Conservation (phyloP, 2,888 invertebrate species). For the Agrochola circellaris region DNA sequence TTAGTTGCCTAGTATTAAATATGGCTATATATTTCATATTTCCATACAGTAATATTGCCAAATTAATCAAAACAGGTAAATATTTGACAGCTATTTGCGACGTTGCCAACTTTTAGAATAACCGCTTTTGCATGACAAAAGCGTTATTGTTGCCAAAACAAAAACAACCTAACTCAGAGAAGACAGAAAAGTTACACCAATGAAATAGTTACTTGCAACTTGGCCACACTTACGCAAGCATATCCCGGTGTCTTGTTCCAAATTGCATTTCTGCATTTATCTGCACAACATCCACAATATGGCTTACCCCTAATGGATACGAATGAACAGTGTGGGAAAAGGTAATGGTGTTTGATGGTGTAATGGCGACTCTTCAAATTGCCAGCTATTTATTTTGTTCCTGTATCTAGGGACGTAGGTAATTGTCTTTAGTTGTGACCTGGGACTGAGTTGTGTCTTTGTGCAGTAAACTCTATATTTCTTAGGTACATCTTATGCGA, state of each 20-base stretch:
- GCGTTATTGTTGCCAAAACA: background rate
- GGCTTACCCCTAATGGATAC: constrained; percentile 76
- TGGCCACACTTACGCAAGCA: background rate
- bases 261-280: constrained; percentile 27
- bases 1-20: no score
- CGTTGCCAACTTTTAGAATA: no score
- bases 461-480: constrained; percentile 8
- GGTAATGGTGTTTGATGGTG: constrained; percentile 78
- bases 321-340: constrained; percentile 76
- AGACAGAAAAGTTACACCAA: background rate
- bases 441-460: constrained; percentile 17
- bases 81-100: no score
- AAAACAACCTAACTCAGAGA: background rate
- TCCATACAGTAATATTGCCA: no score
- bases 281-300: constrained; percentile 31
- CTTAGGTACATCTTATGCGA: background rate
- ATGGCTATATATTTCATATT: no score
- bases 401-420: constrained; percentile 45
- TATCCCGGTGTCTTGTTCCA: background rate
- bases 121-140: background rate
- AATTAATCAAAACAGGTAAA: no score
- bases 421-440: constrained; percentile 58
- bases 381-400: constrained; percentile 62
- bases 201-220: background rate
- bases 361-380: constrained; percentile 66